Evolutionary conservation across 2,113 vertebrate species (phyloP).

Genomic region (Apteryx mantelli): DNA sequence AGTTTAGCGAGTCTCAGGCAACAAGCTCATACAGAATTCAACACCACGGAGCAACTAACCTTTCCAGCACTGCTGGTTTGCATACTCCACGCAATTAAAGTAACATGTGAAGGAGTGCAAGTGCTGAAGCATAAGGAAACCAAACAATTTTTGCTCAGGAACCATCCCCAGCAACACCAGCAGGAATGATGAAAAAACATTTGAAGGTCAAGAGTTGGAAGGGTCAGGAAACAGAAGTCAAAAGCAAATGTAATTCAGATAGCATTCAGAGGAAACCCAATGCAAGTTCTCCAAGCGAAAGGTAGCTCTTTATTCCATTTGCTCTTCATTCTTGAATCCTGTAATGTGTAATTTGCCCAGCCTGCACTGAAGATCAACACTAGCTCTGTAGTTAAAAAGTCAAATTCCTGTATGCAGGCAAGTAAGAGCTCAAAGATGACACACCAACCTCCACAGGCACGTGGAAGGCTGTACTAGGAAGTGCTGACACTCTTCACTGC

Average conservation of each 20-base stretch:
- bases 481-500: too few species aligned
- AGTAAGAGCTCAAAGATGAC: background rate
- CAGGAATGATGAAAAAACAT: background rate
- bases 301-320: background rate
- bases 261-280: background rate
- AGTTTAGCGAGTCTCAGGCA: background rate
- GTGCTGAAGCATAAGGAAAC: background rate
- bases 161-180: background rate
- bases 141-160: fast-evolving
- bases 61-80: background rate
- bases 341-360: too few species aligned
- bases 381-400: background rate
- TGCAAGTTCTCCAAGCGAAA: background rate
- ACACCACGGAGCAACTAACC: background rate
- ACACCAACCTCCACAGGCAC: background rate
- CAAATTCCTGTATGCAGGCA: background rate
- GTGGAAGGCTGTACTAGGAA: background rate
- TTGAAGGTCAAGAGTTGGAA: fast-evolving
- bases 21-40: background rate
- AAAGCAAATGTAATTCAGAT: background rate
- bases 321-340: too few species aligned
- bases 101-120: fast-evolving
- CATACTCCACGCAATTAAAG: fast-evolving
- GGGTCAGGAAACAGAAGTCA: background rate
- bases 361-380: background rate